A percentile compares a stretch with the other conserved stretches of the same genome.
Evolutionary conservation across 2,113 vertebrate species (phyloP).

Genomic region (Chrysemys picta): DNA sequence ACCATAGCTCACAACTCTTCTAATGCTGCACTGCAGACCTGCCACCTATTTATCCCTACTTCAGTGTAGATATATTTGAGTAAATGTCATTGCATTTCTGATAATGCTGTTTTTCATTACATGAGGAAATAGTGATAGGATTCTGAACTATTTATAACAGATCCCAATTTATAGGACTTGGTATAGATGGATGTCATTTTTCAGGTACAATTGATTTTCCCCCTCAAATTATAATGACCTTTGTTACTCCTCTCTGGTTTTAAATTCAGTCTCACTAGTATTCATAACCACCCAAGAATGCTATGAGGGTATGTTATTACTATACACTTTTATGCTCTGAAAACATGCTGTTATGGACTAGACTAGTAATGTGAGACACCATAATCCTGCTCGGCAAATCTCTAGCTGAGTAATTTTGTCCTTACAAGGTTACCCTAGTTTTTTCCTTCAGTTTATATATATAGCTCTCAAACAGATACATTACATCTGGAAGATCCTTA

Average conservation of each 20-base stretch:
- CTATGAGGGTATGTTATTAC: background rate
- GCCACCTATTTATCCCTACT: background rate
- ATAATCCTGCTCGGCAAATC: background rate
- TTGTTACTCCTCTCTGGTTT: background rate
- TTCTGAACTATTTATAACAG: background rate
- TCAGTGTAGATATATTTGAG: background rate
- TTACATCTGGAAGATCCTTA: background rate
- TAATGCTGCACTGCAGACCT: background rate
- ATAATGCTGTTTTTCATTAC: background rate
- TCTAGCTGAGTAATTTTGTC: background rate
- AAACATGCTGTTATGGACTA: background rate
- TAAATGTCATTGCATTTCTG: background rate
- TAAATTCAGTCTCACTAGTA: background rate
- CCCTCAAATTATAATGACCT: background rate
- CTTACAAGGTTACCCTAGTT: background rate
- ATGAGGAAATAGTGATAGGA: background rate
- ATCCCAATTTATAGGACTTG: background rate
- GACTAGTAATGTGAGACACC: background rate
- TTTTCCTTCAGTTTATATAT: background rate
- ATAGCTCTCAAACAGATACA: background rate
- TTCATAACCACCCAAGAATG: background rate
- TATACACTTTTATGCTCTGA: background rate
- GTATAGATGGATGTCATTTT: background rate
- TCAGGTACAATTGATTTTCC: background rate
- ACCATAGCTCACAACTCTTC: conserved; percentile 6